These are phyloP conservation scores for Colinus virginianus DNA, from an alignment of 2,113 vertebrate species.

Conservation along the genomic window DNA sequence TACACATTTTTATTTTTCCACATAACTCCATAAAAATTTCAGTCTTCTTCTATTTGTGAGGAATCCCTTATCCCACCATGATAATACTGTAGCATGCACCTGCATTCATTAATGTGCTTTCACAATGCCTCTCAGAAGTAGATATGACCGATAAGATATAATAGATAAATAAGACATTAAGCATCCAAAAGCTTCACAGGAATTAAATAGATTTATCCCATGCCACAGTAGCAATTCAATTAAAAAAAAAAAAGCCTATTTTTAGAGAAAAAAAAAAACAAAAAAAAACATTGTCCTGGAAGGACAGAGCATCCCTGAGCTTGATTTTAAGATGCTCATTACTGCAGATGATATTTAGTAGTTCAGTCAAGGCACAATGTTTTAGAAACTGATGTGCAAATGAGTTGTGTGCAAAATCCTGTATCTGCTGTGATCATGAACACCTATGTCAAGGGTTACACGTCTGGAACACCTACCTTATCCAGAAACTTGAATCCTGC, in stretches of 20 bases:
- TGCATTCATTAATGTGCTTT: not conserved
- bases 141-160: not conserved
- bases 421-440: not conserved
- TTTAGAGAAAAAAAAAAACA: not conserved
- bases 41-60: not conserved
- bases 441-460: not conserved
- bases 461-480: not conserved
- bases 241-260: not conserved
- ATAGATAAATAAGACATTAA: not conserved
- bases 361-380: not conserved
- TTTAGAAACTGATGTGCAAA: not conserved
- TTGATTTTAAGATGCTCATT: not conserved
- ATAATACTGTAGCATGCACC: not conserved
- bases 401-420: not conserved
- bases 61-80: not conserved
- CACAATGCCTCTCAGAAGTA: not conserved
- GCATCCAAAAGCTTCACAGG: not conserved
- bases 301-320: rapidly evolving
- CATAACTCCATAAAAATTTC: not conserved
- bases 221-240: not conserved
- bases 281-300: not conserved
- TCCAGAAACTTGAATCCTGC: not conserved
- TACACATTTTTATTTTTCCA: not conserved
- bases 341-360: not conserved
- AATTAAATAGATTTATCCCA: not conserved